Base-by-base conservation (phyloP, 2,797 vertebrate genomes). In the Halcyon smyrnensis region DNA sequence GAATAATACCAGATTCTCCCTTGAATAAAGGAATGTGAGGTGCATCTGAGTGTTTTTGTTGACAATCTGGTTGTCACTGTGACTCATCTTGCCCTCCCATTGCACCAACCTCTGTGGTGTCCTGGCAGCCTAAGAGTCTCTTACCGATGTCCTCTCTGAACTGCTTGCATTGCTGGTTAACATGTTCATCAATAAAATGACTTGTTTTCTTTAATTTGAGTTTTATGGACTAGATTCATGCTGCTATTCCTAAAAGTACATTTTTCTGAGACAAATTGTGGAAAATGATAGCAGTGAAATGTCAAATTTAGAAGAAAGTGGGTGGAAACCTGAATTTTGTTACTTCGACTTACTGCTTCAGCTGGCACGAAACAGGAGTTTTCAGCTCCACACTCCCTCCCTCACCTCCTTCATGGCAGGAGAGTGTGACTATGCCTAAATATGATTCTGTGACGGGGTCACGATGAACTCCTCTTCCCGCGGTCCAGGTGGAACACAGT, bases 301-400 rank as follows among this genome's bases (percentile, higher is more conserved):
- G 89, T 91, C 94, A 95, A 85, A 96, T 97, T 97, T 96, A 96
- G 96, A 96, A 94, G 75, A 62, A 87, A 73, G 94, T 95, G 92
- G 96, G 95, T 59, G 92, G 96, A 89, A 95, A 94, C 88, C 84
- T 93, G 90, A 96, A 95, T 92, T 93, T 79, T 95, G 65, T 94
- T 89, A 94, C 92, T 94, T 89, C 65, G 57, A 24, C 59, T 95
- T 89, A 78, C 76, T 87, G 94, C 90, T 95, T 93, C 89, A 96
- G 50, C 76, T 94, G 93, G 90, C 87, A 83, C 79, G 78, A 57
- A 91, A 77, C 0, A 11, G 50, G 88, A 87, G 75, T 68, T 97
- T 89, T 87, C 94, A 93, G 41, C 89, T 96, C 87, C 70, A 51
- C 1, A 1, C 80, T 96, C 84, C 71, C 71, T 96, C 89, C 89